Evolutionary conservation across 1,140 invertebrate species (phyloP).

Genomic region (Aphis craccivora): DNA sequence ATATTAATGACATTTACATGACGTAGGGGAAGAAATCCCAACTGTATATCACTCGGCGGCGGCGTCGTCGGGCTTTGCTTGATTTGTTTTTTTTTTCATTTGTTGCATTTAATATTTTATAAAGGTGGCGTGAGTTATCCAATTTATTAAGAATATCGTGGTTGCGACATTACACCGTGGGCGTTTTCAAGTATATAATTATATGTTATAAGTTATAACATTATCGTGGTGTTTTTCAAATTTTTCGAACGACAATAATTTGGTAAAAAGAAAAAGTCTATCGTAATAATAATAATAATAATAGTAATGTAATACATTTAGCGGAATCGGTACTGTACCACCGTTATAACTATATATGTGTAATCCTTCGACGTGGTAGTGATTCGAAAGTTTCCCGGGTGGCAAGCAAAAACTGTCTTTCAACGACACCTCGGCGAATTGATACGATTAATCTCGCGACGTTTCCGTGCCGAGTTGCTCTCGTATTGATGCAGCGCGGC

Average conservation of each 20-base stretch:
- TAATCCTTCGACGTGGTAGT: not conserved
- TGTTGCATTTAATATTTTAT: constrained; percentile 11
- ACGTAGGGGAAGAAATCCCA: not conserved
- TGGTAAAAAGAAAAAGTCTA: not conserved
- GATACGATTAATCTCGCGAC: not conserved
- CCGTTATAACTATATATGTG: not conserved
- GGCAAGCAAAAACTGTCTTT: constrained; percentile 14
- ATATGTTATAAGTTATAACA: not conserved
- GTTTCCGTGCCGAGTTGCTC: not conserved
- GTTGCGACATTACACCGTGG: not conserved
- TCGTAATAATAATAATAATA: not conserved
- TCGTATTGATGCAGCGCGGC: not conserved
- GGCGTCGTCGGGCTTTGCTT: not conserved
- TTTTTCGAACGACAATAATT: not conserved
- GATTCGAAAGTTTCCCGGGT: not conserved
- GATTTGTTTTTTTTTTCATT: constrained; percentile 12
- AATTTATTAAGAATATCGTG: not conserved
- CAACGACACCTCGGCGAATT: not conserved
- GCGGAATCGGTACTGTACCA: not conserved
- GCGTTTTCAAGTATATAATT: not conserved
- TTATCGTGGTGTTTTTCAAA: not conserved
- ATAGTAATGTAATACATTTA: not conserved
- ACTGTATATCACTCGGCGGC: not conserved
- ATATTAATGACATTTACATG: constrained; percentile 17
- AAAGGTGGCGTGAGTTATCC: not conserved